These are phyloP conservation scores for Characodon lateralis DNA, from an alignment of 2,797 vertebrate species.

Conservation along the genomic window DNA sequence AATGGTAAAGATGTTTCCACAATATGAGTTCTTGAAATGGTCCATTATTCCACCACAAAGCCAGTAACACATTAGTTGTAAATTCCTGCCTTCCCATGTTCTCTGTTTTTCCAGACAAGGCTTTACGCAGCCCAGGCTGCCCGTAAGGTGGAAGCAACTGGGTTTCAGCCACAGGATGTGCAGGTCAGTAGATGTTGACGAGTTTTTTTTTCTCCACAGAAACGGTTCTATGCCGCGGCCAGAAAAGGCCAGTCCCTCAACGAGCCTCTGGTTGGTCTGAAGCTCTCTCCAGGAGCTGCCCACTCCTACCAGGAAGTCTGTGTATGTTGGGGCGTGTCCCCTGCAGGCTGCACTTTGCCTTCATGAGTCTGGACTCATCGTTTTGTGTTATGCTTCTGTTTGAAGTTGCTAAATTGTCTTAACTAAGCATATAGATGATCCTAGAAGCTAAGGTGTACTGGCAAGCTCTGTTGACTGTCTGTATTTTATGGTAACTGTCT, in stretches of 20 bases:
- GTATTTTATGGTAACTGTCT: background rate
- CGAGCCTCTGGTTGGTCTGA: conserved; percentile 63
- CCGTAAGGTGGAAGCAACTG: conserved; percentile 77
- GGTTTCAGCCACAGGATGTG: conserved; percentile 84
- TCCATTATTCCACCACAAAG: background rate
- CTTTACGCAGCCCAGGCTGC: conserved; percentile 92
- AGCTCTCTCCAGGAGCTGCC: conserved; percentile 51
- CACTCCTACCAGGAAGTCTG: conserved; percentile 65
- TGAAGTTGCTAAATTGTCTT: background rate
- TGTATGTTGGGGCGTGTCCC: conserved; percentile 62
- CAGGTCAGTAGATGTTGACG: conserved; percentile 84
- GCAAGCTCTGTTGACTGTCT: background rate
- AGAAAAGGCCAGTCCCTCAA: conserved; percentile 55
- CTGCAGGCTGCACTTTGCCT: conserved; percentile 7
- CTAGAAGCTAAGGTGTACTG: background rate
- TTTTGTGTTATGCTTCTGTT: background rate
- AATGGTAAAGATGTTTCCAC: background rate
- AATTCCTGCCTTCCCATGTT: conserved; percentile 45
- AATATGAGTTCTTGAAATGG: background rate
- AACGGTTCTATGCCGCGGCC: conserved; percentile 55
- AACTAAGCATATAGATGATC: background rate
- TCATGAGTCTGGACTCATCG: background rate
- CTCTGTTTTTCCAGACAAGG: conserved; percentile 82
- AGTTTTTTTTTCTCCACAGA: conserved; percentile 67
- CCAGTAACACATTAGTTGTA: conserved; percentile 35